These are phyloP conservation scores for Poeciliopsis infans DNA, from an alignment of 2,797 vertebrate genomes.

Conservation along the genomic window DNA sequence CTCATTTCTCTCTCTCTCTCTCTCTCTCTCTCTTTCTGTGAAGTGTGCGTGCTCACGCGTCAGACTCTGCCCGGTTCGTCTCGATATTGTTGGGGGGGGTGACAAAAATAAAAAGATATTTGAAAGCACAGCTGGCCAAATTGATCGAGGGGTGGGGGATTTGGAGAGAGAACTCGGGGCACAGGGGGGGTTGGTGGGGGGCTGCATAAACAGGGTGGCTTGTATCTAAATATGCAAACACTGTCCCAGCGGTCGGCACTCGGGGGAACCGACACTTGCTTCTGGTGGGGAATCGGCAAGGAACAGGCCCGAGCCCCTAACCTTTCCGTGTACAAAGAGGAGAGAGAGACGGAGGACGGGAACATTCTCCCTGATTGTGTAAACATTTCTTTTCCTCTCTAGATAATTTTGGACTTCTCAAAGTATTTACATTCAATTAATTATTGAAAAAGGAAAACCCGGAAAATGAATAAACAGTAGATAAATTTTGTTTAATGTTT, in stretches of 20 bases:
- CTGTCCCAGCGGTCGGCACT: slow-evolving; percentile 83
- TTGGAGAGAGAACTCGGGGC: slow-evolving; percentile 85
- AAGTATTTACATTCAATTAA: slow-evolving; percentile 98
- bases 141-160: slow-evolving; percentile 80
- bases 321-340: slow-evolving; percentile 85
- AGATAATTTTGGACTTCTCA: slow-evolving; percentile 86
- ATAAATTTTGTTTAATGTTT: slow-evolving; percentile 96
- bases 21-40: slow-evolving; percentile 17
- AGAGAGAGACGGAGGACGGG: slow-evolving; percentile 74
- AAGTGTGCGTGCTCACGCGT: background rate
- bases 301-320: slow-evolving; percentile 85
- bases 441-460: slow-evolving; percentile 83
- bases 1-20: slow-evolving; percentile 62
- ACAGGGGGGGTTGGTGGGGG: slow-evolving; percentile 81
- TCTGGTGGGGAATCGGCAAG: slow-evolving; percentile 85
- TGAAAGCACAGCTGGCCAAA: slow-evolving; percentile 92
- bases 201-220: slow-evolving; percentile 90
- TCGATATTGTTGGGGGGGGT: slow-evolving; percentile 85
- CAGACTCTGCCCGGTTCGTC: slow-evolving; percentile 68
- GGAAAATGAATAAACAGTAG: slow-evolving; percentile 86
- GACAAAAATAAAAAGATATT: slow-evolving; percentile 78
- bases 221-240: slow-evolving; percentile 95
- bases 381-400: slow-evolving; percentile 92
- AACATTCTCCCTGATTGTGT: slow-evolving; percentile 86
- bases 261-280: slow-evolving; percentile 88